These are phyloP conservation scores for Corythaixoides concolor DNA, from an alignment of 2,113 vertebrate genomes.

Conservation along the genomic window DNA sequence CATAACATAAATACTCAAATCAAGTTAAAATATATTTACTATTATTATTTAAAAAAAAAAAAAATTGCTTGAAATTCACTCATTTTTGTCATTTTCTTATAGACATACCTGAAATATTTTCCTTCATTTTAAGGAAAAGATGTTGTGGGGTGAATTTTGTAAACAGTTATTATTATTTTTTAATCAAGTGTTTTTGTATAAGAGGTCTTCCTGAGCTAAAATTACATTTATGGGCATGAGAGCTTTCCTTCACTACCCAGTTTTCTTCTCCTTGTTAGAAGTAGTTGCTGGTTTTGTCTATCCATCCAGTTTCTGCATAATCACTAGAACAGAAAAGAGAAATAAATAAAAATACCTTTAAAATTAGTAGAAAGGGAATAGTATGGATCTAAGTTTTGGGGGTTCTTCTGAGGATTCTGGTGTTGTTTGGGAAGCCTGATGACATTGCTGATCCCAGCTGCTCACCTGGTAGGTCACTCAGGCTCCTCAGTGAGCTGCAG, in stretches of 20 bases:
- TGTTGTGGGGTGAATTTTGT: neutral
- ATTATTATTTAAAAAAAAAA: accelerated
- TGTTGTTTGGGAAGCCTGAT: neutral
- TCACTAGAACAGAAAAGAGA: neutral
- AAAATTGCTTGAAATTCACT: neutral
- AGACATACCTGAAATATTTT: neutral
- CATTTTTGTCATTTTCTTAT: neutral
- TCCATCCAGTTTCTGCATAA: neutral
- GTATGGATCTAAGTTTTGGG: neutral
- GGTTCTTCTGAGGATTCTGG: neutral
- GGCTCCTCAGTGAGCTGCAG: neutral
- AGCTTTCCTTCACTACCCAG: neutral
- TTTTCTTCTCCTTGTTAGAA: neutral
- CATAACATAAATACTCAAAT: neutral
- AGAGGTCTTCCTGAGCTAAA: neutral
- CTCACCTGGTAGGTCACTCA: neutral
- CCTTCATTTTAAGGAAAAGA: neutral
- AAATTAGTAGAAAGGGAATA: neutral
- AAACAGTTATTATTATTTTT: neutral
- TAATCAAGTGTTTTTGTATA: neutral
- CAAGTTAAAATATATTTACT: neutral
- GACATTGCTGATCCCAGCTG: neutral
- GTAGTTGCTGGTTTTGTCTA: neutral
- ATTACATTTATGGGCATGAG: neutral
- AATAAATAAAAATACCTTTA: neutral